Percentiles rank a stretch among this genome's conserved stretches.
Conservation (phyloP, 1,140 invertebrate genomes). For the Drosophila elegans region DNA sequence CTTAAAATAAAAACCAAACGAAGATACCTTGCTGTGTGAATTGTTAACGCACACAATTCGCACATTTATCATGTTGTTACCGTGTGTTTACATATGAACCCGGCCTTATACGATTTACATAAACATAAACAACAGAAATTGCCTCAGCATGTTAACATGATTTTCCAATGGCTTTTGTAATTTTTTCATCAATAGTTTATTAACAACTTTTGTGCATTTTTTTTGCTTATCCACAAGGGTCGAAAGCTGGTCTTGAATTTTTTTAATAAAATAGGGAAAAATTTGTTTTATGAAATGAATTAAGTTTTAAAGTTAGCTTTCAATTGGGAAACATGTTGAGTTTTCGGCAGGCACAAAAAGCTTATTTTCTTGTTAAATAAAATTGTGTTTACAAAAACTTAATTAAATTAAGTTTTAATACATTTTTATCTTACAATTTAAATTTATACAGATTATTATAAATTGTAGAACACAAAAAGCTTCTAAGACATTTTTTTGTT, state of each 20-base stretch:
- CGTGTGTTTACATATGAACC: slow-evolving; percentile 54
- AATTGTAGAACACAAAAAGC: no score
- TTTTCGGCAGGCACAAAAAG: not conserved
- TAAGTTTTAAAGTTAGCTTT: no score
- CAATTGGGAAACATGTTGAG: no score
- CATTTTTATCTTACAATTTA: no score
- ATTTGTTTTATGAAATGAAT: no score
- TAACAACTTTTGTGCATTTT: not conserved
- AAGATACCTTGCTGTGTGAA: slow-evolving; percentile 54
- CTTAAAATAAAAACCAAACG: slow-evolving; percentile 29
- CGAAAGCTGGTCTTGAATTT: slow-evolving; percentile 2
- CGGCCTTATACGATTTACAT: slow-evolving; percentile 51
- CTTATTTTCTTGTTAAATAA: not conserved
- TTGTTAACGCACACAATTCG: slow-evolving; percentile 69
- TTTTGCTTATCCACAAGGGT: slow-evolving; percentile 7
- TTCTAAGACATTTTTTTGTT: not conserved
- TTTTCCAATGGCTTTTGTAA: slow-evolving; percentile 42
- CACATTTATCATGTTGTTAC: slow-evolving; percentile 55
- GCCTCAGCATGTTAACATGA: slow-evolving; percentile 49
- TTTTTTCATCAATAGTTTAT: slow-evolving; percentile 18
- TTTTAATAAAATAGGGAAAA: not conserved
- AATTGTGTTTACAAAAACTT: no score
- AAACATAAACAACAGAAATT: slow-evolving; percentile 25
- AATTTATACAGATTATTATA: no score
- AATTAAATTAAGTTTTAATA: no score